A percentile compares a stretch with the other conserved stretches of the same genome.
These are phyloP conservation scores for Ciconia nigra DNA, from an alignment of 2,797 vertebrate genomes.

Conservation along the genomic window DNA sequence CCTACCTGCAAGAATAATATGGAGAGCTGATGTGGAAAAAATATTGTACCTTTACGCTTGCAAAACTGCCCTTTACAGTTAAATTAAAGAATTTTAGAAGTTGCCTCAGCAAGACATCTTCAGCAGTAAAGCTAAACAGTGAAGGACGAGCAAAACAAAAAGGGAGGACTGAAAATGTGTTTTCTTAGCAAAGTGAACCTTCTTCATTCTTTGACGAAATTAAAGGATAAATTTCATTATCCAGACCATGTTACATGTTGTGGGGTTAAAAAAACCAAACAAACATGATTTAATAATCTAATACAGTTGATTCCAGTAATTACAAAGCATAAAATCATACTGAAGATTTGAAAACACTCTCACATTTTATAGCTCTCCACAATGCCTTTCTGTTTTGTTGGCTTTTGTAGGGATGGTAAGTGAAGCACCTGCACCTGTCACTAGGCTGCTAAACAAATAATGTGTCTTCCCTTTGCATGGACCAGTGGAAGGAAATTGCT, in stretches of 20 bases:
- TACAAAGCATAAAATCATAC: not conserved
- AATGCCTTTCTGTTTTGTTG: not conserved
- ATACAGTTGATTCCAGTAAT: not conserved
- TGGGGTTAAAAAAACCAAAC: not conserved
- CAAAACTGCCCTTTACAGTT: not conserved
- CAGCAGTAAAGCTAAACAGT: not conserved
- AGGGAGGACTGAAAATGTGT: not conserved
- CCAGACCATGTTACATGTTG: not conserved
- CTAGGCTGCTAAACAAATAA: constrained; percentile 2
- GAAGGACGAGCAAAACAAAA: not conserved
- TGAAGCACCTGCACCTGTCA: not conserved
- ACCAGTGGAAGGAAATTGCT: constrained; percentile 30
- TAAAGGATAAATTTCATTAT: not conserved
- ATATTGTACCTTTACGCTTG: not conserved
- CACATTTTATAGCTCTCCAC: not conserved
- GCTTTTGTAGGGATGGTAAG: not conserved
- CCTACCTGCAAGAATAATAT: not conserved
- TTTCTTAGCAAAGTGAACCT: not conserved
- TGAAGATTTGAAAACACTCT: not conserved
- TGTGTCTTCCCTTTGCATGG: not conserved
- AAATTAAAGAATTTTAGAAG: not conserved
- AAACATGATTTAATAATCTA: not conserved
- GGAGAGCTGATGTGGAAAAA: not conserved
- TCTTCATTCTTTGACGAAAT: not conserved
- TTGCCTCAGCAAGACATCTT: not conserved